These are phyloP conservation scores for Neomorphus geoffroyi DNA, from an alignment of 2,797 vertebrate species.

Conservation along the genomic window DNA sequence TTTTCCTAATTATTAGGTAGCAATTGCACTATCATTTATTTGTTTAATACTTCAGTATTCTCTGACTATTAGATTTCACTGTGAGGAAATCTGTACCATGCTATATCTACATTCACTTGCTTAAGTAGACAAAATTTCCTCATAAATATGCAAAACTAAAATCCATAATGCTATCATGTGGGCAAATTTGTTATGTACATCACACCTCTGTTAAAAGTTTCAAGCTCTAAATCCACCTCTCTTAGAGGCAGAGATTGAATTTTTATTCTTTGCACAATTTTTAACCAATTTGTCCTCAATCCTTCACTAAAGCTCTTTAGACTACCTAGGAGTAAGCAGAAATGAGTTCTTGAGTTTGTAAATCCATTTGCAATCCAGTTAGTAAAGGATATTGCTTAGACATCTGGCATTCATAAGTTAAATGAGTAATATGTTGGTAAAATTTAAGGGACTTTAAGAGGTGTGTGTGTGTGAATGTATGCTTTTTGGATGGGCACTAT, in stretches of 20 bases:
- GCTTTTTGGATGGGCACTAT: too few relatives aligned
- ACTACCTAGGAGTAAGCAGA: background rate
- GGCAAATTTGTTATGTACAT: background rate
- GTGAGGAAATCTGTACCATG: background rate
- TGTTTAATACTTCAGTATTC: background rate
- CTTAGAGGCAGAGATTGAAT: background rate
- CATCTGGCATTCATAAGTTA: background rate
- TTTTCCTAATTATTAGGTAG: background rate
- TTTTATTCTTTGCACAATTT: background rate
- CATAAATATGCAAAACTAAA: background rate
- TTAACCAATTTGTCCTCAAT: background rate
- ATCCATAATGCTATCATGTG: background rate
- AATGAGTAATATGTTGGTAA: background rate
- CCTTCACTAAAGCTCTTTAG: background rate
- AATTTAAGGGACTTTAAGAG: background rate
- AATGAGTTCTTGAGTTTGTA: background rate
- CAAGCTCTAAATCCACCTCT: background rate
- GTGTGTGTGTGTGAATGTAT: rapidly evolving
- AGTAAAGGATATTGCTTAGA: background rate
- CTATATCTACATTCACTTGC: background rate
- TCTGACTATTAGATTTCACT: background rate
- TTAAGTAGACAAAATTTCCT: background rate
- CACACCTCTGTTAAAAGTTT: background rate
- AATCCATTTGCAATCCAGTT: background rate
- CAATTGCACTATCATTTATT: background rate